phyloP scores from a whole-genome alignment of 1,140 invertebrate species.

The Cheumatopsyche charites region DNA sequence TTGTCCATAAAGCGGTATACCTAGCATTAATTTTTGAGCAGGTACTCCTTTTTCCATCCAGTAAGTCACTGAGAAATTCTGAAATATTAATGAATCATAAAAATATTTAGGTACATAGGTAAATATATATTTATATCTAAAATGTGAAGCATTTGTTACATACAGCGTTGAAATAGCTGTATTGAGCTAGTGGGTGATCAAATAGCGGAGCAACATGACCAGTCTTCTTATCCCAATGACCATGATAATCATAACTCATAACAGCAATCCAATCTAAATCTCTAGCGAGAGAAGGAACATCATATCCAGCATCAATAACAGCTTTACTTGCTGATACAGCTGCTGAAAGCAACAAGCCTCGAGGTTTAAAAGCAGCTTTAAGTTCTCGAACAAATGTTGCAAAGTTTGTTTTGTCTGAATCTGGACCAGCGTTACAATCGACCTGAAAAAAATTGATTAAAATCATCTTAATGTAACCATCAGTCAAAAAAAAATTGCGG shows the following conservation, averaged over 20 bases:
- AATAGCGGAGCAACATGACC: constrained; percentile 84
- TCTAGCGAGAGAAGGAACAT: constrained; percentile 71
- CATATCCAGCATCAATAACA: constrained; percentile 81
- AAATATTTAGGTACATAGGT: neutral
- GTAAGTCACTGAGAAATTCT: constrained; percentile 66
- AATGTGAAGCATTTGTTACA: constrained; percentile 39
- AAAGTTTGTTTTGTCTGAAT: constrained; percentile 78
- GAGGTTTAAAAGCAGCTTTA: constrained; percentile 70
- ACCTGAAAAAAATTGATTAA: constrained; percentile 49
- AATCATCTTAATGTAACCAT: too few relatives aligned
- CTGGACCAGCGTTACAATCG: constrained; percentile 69
- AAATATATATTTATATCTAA: too few relatives aligned
- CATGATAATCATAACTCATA: constrained; percentile 88
- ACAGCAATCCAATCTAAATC: constrained; percentile 83
- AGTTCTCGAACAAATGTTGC: constrained; percentile 73
- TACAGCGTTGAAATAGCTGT: constrained; percentile 65
- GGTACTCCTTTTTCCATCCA: constrained; percentile 66
- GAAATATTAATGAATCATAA: constrained; percentile 3
- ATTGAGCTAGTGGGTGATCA: constrained; percentile 71
- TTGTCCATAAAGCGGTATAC: constrained; percentile 69
- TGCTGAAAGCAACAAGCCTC: constrained; percentile 75
- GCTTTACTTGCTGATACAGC: constrained; percentile 85
- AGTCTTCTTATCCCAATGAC: constrained; percentile 83
- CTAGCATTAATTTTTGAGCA: constrained; percentile 64
- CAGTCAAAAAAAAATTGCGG: too few relatives aligned